phyloP scores from a whole-genome alignment of 2,113 vertebrate genomes.

The Tachuris rubrigastra region DNA sequence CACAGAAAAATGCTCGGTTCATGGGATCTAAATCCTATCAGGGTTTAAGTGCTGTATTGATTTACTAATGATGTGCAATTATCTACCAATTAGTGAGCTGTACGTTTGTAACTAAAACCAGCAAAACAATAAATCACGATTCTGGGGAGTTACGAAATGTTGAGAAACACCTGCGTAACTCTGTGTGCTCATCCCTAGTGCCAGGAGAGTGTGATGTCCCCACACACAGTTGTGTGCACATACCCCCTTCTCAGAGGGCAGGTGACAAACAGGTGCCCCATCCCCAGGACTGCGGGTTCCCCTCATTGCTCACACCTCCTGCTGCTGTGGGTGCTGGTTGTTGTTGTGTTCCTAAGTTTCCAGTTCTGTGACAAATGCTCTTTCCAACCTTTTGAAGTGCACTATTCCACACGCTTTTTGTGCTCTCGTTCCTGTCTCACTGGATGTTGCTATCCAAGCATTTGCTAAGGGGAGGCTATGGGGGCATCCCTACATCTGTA shows the following conservation, averaged over 20 bases:
- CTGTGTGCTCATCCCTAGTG: neutral
- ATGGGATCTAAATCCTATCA: neutral
- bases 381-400: neutral
- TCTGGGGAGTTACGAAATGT: neutral
- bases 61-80: neutral
- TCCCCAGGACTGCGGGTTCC: neutral
- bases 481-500: neutral
- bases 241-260: neutral
- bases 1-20: neutral
- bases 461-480: neutral
- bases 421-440: accelerated
- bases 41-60: neutral
- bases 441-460: neutral
- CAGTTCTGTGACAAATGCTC: neutral
- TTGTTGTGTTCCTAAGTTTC: neutral
- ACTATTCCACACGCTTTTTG: accelerated
- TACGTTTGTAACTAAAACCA: neutral
- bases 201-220: too few species aligned
- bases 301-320: neutral
- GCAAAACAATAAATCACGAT: neutral
- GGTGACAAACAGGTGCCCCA: too few species aligned
- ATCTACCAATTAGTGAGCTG: neutral
- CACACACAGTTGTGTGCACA: too few species aligned
- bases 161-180: neutral
- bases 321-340: neutral